Evolutionary conservation across 2,888 invertebrate species (phyloP).

Genomic region (Orthosia incerta): DNA sequence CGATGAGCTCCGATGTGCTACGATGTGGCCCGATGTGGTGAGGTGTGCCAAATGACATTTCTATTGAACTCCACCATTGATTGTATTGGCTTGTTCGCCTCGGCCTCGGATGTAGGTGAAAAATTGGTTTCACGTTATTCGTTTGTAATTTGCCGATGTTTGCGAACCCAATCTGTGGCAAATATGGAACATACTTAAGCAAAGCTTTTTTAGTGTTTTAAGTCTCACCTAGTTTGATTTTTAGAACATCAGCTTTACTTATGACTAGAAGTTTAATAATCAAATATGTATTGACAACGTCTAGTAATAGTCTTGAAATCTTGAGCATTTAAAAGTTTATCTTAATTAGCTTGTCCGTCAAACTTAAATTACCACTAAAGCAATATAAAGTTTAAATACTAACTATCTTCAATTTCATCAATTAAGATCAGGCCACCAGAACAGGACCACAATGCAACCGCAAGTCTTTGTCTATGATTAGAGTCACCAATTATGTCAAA

Average conservation of each 20-base stretch:
- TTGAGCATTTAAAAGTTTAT: background rate
- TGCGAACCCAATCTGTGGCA: background rate
- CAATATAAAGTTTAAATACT: conserved; percentile 10
- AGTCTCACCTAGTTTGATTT: background rate
- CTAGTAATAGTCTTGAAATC: background rate
- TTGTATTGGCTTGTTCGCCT: conserved; percentile 30
- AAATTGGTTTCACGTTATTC: conserved; percentile 39
- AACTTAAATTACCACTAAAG: background rate
- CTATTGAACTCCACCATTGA: conserved; percentile 45
- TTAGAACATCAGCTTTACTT: too few species aligned
- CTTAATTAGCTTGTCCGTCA: background rate
- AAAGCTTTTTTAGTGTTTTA: background rate
- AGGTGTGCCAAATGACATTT: conserved; percentile 56
- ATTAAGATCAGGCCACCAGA: conserved; percentile 1
- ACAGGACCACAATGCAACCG: conserved; percentile 43
- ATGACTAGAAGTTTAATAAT: background rate
- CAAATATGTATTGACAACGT: background rate
- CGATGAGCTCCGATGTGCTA: conserved; percentile 20
- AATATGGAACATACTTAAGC: background rate
- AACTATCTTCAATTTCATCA: conserved; percentile 25
- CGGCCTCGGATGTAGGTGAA: conserved; percentile 26
- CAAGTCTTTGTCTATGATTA: conserved; percentile 38
- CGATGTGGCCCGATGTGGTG: conserved; percentile 20
- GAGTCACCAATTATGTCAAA: conserved; percentile 47
- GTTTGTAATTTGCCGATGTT: conserved; percentile 3